Conservation (phyloP, 2,797 vertebrate genomes). For the Iguana delicatissima region DNA sequence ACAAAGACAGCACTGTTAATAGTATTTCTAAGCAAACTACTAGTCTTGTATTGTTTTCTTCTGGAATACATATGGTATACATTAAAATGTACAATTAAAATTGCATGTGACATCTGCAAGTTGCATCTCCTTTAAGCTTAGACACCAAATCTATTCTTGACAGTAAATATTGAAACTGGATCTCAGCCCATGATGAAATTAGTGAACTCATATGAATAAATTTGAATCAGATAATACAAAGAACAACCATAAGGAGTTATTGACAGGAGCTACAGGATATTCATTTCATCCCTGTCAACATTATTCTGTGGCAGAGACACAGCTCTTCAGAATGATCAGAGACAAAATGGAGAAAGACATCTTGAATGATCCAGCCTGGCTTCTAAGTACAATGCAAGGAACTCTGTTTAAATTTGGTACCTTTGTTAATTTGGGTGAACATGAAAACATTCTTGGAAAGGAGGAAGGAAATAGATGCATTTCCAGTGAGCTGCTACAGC, state of each 20-base stretch:
- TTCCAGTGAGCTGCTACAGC: neutral
- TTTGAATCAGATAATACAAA: neutral
- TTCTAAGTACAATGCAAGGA: neutral
- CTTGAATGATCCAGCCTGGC: neutral
- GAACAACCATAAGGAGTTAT: neutral
- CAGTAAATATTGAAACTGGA: constrained; percentile 4
- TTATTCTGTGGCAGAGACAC: neutral
- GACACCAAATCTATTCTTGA: neutral
- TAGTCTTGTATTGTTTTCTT: neutral
- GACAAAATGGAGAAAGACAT: neutral
- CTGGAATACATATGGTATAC: neutral
- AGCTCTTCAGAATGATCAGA: neutral
- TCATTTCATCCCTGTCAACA: neutral
- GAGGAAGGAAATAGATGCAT: neutral
- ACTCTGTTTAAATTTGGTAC: neutral
- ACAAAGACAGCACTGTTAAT: neutral
- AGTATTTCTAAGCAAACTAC: neutral
- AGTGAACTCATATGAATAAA: neutral
- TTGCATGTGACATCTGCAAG: neutral
- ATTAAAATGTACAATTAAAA: neutral
- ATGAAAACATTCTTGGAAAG: neutral
- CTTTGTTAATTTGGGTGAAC: neutral
- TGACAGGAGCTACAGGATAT: neutral
- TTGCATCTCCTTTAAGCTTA: constrained; percentile 5
- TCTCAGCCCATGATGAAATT: neutral